phyloP scores from a whole-genome alignment of 2,797 vertebrate species.

The Nasua narica region DNA sequence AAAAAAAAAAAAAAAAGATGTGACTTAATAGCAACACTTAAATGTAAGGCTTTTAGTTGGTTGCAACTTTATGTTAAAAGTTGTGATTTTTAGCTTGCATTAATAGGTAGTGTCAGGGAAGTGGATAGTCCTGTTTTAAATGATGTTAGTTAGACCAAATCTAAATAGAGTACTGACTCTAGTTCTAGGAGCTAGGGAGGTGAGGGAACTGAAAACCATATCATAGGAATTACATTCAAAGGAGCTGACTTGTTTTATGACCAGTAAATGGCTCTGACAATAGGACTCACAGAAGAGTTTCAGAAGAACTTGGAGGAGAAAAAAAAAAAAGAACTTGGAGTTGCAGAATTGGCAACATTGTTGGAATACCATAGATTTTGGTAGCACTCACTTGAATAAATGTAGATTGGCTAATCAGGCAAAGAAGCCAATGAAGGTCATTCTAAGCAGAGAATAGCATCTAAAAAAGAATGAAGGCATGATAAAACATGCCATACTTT shows the following conservation, averaged over 20 bases:
- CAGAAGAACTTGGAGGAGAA: not conserved
- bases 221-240: not conserved
- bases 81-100: conserved; percentile 26
- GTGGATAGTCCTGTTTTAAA: not conserved
- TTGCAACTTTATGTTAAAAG: not conserved
- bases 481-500: conserved; percentile 15
- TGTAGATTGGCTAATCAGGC: not conserved
- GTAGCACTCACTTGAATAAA: conserved; percentile 11
- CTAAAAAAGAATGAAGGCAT: conserved; percentile 5
- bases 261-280: not conserved
- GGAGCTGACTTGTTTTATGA: conserved; percentile 24
- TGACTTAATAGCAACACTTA: not conserved
- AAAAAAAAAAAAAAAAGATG: not conserved
- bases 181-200: not conserved
- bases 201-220: conserved; percentile 20
- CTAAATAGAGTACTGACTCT: not conserved
- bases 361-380: not conserved
- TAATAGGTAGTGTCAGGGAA: not conserved
- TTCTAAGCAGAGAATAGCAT: not conserved
- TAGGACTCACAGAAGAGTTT: not conserved
- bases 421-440: not conserved
- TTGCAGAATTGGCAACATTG: not conserved
- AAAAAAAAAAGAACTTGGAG: not conserved
- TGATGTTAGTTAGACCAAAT: not conserved
- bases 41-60: not conserved